Base-by-base conservation (phyloP, 1,140 invertebrate genomes). In the Rhagoletis zephyria region DNA sequence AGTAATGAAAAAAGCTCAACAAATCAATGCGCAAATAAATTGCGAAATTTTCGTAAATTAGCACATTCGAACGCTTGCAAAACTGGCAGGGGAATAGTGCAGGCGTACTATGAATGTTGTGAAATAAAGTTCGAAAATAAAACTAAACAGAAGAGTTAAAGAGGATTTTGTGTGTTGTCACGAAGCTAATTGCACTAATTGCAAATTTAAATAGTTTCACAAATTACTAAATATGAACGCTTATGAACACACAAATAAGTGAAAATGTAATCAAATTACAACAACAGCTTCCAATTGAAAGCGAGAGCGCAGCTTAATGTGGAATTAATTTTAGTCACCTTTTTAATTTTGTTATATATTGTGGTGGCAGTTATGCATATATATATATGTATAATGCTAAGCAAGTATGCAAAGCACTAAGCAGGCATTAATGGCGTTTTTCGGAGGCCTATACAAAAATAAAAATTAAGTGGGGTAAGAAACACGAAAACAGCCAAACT, bases 151-250 rank as follows among this genome's bases (percentile, higher is more conserved):
- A 74, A 6, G 40, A 45, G 0, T 74, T 74, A 40, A 74, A 74
- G 40, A 30, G 67, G 40, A 70, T 48, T 16, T 2, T 1, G 42
- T 30, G 30, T 0, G 30, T 30, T 30, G 30, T 56, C 51, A 56
- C 10, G 51, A 74, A 45, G 45, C 89, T 89, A 90, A 90, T 90
- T 90, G 81, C 77, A 87, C 89, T 91, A 91, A 91, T 91, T 90
- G 91, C 81, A 70, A 88, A 89, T 89, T 91, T 90, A 89, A 91
- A 90, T 89, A 91, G 91, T 91, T 91, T 91, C 89, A 88, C 88
- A 74, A 87, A 45, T 45, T 45, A 74, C 42, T 40, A 74, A 74
- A 74, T 48, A 45, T 74, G 67, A 4, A 12, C 1, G 6, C 16
- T 0, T 45, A 40, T 74, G 42, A 10, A 56, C 51, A 56, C 5